Conservation (phyloP, 2,888 invertebrate species). For the Heliconius charithonia region DNA sequence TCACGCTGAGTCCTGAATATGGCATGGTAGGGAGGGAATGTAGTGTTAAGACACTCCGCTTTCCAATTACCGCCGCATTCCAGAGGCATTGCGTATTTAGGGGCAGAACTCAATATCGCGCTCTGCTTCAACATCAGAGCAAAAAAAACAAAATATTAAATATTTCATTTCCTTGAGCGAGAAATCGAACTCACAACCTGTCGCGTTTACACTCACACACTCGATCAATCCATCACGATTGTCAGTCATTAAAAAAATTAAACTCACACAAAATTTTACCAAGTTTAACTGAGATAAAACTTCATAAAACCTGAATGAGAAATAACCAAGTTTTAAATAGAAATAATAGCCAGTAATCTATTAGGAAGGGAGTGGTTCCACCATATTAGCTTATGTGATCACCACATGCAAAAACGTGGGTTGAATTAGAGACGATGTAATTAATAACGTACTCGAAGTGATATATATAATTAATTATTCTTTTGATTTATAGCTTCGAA, state of each 20-base stretch:
- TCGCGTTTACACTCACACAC: no score
- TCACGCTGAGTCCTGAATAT: no score
- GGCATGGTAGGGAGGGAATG: no score
- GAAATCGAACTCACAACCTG: no score
- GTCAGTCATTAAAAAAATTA: neutral
- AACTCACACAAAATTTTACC: neutral
- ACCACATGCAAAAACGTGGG: slow-evolving; percentile 15
- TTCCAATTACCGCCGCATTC: no score
- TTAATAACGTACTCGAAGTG: slow-evolving; percentile 14
- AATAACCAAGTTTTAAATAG: neutral
- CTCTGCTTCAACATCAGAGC: no score
- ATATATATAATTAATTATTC: slow-evolving; percentile 22
- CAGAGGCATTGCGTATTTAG: no score
- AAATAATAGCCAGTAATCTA: slow-evolving; percentile 3
- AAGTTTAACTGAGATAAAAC: neutral
- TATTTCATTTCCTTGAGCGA: neutral
- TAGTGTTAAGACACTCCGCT: no score
- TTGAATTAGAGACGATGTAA: slow-evolving; percentile 15
- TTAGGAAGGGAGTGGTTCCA: slow-evolving; percentile 1
- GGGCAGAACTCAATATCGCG: no score
- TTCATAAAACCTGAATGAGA: slow-evolving; percentile 5
- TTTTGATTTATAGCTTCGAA: slow-evolving; percentile 15
- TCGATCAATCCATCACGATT: no score
- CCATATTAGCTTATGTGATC: slow-evolving; percentile 4
- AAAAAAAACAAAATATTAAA: neutral